Evolutionary conservation across 2,113 vertebrate species (phyloP).

Genomic region (Phaethornis superciliosus): DNA sequence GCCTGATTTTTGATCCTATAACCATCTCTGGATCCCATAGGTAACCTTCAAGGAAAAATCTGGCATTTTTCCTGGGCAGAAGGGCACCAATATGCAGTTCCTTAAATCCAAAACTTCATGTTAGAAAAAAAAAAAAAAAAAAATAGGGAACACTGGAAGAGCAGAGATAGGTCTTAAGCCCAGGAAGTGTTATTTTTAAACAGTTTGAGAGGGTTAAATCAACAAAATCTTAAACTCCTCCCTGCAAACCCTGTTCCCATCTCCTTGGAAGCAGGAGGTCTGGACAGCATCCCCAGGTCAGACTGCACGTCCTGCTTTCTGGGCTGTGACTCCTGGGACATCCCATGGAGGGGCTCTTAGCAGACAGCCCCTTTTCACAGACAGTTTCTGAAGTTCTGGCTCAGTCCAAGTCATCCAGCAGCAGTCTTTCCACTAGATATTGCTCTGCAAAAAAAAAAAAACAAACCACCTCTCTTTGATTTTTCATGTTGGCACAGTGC

Average conservation of each 20-base stretch:
- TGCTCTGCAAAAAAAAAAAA: neutral
- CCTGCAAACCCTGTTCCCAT: neutral
- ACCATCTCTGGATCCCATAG: neutral
- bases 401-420: neutral
- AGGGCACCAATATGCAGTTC: neutral
- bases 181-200: constrained; percentile 55
- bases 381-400: neutral
- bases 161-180: constrained; percentile 23
- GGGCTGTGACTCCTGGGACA: neutral
- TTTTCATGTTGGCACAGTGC: rapidly evolving
- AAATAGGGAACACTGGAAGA: neutral
- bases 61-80: neutral
- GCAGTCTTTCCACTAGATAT: neutral
- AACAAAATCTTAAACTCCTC: constrained; percentile 33
- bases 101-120: neutral
- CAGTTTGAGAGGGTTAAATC: constrained; percentile 52
- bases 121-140: neutral
- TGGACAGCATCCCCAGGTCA: neutral
- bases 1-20: neutral
- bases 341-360: neutral
- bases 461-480: neutral
- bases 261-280: neutral
- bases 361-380: neutral
- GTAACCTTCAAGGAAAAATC: neutral
- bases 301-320: neutral